Evolutionary conservation across 2,888 invertebrate genomes (phyloP).

Genomic region (Frankliniella fusca): DNA sequence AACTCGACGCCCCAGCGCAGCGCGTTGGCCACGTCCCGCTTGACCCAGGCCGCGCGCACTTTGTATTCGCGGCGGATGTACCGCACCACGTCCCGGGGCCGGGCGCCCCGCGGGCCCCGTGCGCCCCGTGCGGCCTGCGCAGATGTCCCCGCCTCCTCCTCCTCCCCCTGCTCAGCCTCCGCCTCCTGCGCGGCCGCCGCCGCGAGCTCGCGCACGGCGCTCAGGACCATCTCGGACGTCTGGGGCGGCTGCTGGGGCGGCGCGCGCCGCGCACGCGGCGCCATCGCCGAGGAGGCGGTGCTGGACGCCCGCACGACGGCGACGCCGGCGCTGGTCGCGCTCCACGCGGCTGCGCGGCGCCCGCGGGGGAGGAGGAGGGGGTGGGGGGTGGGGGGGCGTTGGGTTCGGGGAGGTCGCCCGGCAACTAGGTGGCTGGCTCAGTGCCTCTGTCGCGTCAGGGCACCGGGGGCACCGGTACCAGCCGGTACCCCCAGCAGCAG

Average conservation of each 20-base stretch:
- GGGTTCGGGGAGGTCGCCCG: not conserved
- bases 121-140: not conserved
- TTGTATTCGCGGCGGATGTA: conserved; percentile 1
- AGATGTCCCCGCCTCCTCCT: not conserved
- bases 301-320: not conserved
- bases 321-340: not conserved
- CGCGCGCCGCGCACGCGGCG: not conserved
- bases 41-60: not conserved
- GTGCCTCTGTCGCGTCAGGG: not conserved
- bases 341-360: not conserved
- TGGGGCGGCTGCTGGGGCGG: not conserved
- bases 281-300: not conserved
- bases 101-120: not conserved
- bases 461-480: not conserved
- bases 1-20: conserved; percentile 8
- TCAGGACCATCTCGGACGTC: conserved; percentile 12
- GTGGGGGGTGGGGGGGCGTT: not conserved
- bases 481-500: no score
- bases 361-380: not conserved
- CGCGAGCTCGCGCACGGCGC: not conserved
- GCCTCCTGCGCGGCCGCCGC: not conserved
- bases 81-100: conserved; percentile 10
- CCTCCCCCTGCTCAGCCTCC: not conserved
- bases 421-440: not conserved
- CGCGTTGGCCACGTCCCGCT: not conserved